Evolutionary conservation across 2,797 vertebrate genomes (phyloP), one percentile per base, ranked within the genome.

Genomic region (Lacerta viridis): DNA sequence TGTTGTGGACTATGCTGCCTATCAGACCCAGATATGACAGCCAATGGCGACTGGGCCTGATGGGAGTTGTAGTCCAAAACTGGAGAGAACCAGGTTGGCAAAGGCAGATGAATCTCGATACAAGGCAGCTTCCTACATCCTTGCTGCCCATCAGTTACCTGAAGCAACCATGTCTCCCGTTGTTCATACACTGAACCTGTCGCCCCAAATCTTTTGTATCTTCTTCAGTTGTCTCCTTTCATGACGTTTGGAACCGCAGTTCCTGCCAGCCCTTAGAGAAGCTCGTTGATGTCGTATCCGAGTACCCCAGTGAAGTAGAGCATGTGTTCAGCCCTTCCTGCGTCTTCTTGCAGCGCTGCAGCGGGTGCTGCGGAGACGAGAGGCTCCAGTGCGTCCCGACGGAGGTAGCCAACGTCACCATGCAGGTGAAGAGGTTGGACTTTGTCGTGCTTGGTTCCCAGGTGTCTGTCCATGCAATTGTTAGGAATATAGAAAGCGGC

Each of bases 251-350:
- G 98, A 97, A 98, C 46, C 98, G 98, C 81, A 99, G 99, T 94
- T 98, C 98, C 97, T 99, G 99, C 91, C 97, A 98, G 88, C 98
- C 98, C 2, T 97, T 98, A 71, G 98, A 99, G 96, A 98, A 97
- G 95, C 96, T 99, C 91, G 98, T 99, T 93, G 98, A 98, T 68
- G 96, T 99, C 74, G 96, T 98, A 83, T 94, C 98, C 1, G 98
- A 99, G 93, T 99, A 98, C 92, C 98, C 99, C 0, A 92, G 96
- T 0, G 98, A 99, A 95, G 97, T 98, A 95, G 98, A 98, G 95
- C 97, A 99, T 96, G 97, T 99, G 85, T 99, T 98, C 97, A 98
- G 98, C 93, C 99, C 99, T 0, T 97, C 98, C 92, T 99, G 99
- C 0, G 98, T 99, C 88, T 97, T 98, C 11, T 95, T 99, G 95